Evolutionary conservation across 2,113 vertebrate species (phyloP).

Genomic region (Formicarius rufipectus): DNA sequence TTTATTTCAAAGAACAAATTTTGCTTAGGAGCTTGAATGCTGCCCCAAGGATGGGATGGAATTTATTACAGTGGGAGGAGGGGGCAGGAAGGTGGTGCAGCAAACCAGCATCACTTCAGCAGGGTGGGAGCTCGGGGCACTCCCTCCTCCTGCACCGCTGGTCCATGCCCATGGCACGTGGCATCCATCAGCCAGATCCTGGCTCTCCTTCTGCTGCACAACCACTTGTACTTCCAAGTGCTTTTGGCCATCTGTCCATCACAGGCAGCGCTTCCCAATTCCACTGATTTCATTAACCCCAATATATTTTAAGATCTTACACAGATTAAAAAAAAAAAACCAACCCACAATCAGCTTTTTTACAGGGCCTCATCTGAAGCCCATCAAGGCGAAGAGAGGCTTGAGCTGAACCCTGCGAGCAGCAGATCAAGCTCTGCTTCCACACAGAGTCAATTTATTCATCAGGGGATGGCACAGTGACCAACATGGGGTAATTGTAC

Average conservation of each 20-base stretch:
- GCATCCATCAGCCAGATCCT: background rate
- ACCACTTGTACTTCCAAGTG: conserved; percentile 18
- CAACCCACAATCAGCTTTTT: background rate
- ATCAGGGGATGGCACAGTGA: background rate
- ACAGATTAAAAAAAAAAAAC: background rate
- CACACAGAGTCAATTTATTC: background rate
- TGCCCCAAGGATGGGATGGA: background rate
- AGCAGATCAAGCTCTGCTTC: background rate
- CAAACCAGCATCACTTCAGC: background rate
- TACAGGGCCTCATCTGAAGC: background rate
- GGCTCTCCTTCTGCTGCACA: background rate
- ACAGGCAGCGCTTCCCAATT: background rate
- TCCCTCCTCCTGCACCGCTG: background rate
- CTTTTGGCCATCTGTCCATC: conserved; percentile 25
- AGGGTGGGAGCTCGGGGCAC: background rate
- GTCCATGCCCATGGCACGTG: background rate
- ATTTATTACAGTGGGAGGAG: background rate
- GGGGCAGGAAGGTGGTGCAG: background rate
- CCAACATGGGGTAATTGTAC: rapidly evolving
- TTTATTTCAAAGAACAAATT: background rate
- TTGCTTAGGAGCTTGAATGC: background rate
- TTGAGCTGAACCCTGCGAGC: background rate
- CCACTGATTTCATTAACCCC: background rate
- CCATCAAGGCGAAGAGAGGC: background rate
- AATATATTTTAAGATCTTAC: background rate